Base-by-base conservation (phyloP, 2,797 vertebrate species). In the Cichlasoma orientale region DNA sequence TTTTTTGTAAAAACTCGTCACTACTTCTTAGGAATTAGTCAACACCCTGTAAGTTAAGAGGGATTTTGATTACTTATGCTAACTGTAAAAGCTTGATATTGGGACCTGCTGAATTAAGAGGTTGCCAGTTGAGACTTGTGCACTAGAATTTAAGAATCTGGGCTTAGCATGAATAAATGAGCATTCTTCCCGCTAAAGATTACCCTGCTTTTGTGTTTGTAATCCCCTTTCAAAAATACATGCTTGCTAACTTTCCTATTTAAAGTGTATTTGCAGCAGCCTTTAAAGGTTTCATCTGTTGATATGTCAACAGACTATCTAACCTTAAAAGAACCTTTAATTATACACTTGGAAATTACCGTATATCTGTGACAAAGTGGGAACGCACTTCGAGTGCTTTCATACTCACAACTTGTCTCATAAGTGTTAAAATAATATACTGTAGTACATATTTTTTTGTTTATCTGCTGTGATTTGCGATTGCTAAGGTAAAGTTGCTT, bases 161-260 rank as follows among this genome's bases (percentile, higher is more conserved):
- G 44, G 2, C 23, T 33, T 33, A 33, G 31, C 31, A 27, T 66
- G 16, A 66, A 27, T 66, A 7, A 27, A 44, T 66, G 41, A 7
- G 47, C 27, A 29, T 27, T 50, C 41, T 50, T 50, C 10, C 3
- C 50, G 61, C 44, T 68, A 47, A 68, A 50, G 25, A 68, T 66
- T 29, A 19, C 10, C 23, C 4, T 3, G 23, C 23, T 47, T 47
- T 66, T 47, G 10, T 66, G 41, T 47, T 5, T 66, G 23, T 66
- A 66, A 66, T 47, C 16, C 23, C 61, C 23, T 47, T 12, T 66
- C 38, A 47, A 12, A 12, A 47, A 66, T 12, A 47, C 47, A 66
- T 29, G 5, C 3, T 27, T 0, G 0, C 41, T 66, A 23, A 11
- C 0, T 66, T 31, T 31, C 31, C 31, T 36, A 36, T 6, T 36